phyloP scores from a whole-genome alignment of 2,113 vertebrate species.

The Ceratotherium simum region DNA sequence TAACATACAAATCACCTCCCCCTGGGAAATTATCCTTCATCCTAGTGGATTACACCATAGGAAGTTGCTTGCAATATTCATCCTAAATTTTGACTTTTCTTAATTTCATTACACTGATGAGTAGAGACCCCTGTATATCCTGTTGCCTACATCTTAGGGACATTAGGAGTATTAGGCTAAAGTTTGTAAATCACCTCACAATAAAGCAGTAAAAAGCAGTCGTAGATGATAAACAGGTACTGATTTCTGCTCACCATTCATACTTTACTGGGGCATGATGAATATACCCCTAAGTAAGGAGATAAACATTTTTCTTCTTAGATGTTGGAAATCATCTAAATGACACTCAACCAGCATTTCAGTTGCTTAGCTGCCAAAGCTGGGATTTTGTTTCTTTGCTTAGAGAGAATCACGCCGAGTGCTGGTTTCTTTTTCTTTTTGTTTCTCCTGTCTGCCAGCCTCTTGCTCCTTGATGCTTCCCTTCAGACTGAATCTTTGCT shows the following conservation, averaged over 20 bases:
- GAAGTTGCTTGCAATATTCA: constrained; percentile 70
- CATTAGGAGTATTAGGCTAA: constrained; percentile 27
- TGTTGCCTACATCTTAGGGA: constrained; percentile 38
- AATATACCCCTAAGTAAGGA: background rate
- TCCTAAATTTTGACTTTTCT: constrained; percentile 73
- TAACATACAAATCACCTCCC: constrained; percentile 71
- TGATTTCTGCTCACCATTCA: constrained; percentile 25
- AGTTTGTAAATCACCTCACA: constrained; percentile 51
- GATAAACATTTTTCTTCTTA: constrained; percentile 24
- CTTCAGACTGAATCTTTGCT: background rate
- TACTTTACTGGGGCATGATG: background rate
- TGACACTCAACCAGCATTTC: background rate
- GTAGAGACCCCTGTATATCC: constrained; percentile 8
- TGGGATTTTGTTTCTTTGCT: constrained; percentile 34
- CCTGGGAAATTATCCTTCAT: constrained; percentile 71
- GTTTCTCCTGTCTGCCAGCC: background rate
- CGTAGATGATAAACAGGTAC: background rate
- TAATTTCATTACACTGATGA: constrained; percentile 73
- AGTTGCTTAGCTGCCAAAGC: background rate
- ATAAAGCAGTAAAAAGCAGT: background rate
- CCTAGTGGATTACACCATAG: constrained; percentile 71
- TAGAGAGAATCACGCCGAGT: background rate
- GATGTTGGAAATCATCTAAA: background rate
- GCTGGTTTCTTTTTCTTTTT: background rate
- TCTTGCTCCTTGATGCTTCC: background rate